Evolutionary conservation across 2,113 vertebrate species (phyloP).

Genomic region (Tamias sibiricus): DNA sequence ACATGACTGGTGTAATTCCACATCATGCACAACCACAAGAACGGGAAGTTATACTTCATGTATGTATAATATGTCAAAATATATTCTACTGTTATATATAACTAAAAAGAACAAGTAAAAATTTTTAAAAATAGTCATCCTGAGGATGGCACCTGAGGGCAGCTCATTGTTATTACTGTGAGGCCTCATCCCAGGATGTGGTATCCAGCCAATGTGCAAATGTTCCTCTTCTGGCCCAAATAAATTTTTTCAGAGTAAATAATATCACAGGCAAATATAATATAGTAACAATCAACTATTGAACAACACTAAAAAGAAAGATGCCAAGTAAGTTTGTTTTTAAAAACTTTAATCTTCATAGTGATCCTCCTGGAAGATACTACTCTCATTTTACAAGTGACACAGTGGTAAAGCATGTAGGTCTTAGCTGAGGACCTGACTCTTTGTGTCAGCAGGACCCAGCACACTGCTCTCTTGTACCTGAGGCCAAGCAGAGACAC

Average conservation of each 20-base stretch:
- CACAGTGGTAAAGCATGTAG: rapidly evolving
- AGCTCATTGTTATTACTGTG: not conserved
- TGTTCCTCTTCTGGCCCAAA: not conserved
- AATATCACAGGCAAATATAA: not conserved
- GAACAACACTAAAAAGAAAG: not conserved
- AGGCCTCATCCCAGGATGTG: rapidly evolving
- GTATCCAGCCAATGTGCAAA: not conserved
- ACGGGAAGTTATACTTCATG: too few relatives aligned
- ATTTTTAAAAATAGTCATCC: not conserved
- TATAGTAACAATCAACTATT: not conserved
- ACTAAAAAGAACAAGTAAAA: too few relatives aligned
- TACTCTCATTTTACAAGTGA: not conserved
- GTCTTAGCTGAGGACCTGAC: not conserved
- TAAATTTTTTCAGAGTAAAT: not conserved
- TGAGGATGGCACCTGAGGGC: not conserved
- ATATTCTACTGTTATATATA: too few relatives aligned
- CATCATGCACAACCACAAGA: too few relatives aligned
- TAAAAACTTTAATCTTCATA: not conserved
- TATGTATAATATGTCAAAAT: too few relatives aligned
- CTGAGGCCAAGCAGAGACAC: not conserved
- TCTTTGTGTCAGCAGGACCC: too few relatives aligned
- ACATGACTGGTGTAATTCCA: too few relatives aligned
- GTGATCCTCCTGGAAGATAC: not conserved
- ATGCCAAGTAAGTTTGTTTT: not conserved
- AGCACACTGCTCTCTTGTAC: not conserved